Conservation (phyloP, 2,797 vertebrate genomes). For the Anomalospiza imberbis region DNA sequence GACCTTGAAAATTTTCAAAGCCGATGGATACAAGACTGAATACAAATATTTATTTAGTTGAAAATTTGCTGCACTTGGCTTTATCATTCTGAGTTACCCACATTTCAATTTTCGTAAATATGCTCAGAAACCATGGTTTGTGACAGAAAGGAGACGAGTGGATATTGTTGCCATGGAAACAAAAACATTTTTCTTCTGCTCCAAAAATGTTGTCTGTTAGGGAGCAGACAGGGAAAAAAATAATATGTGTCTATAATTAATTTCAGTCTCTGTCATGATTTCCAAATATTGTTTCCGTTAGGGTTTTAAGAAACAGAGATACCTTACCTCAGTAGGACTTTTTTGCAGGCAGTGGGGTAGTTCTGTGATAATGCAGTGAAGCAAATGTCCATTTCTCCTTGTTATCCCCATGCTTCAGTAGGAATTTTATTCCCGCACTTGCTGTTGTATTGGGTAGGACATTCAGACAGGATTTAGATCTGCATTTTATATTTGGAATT, state of each 20-base stretch:
- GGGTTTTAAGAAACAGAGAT: not conserved
- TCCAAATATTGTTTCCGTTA: not conserved
- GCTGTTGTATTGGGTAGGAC: not conserved
- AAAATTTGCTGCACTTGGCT: slow-evolving; percentile 61
- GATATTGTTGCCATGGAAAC: slow-evolving; percentile 74
- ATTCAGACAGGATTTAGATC: not conserved
- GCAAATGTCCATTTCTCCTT: not conserved
- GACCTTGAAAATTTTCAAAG: slow-evolving; percentile 69
- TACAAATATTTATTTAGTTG: slow-evolving; percentile 68
- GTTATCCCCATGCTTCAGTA: not conserved
- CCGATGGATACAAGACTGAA: slow-evolving; percentile 21
- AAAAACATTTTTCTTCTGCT: slow-evolving; percentile 69
- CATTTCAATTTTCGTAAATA: slow-evolving; percentile 71
- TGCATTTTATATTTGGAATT: slow-evolving; percentile 1
- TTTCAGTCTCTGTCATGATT: slow-evolving; percentile 27
- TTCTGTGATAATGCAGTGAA: not conserved
- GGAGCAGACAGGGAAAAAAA: slow-evolving; percentile 45
- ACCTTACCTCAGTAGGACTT: not conserved
- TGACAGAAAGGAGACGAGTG: slow-evolving; percentile 58
- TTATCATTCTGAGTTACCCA: slow-evolving; percentile 66
- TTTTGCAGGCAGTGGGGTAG: not conserved
- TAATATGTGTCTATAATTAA: slow-evolving; percentile 28
- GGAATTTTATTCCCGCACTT: not conserved
- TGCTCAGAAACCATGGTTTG: slow-evolving; percentile 62
- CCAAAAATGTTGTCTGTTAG: slow-evolving; percentile 69